Evolutionary conservation across 2,888 invertebrate genomes (phyloP).

Genomic region (Epistrophe eligans): DNA sequence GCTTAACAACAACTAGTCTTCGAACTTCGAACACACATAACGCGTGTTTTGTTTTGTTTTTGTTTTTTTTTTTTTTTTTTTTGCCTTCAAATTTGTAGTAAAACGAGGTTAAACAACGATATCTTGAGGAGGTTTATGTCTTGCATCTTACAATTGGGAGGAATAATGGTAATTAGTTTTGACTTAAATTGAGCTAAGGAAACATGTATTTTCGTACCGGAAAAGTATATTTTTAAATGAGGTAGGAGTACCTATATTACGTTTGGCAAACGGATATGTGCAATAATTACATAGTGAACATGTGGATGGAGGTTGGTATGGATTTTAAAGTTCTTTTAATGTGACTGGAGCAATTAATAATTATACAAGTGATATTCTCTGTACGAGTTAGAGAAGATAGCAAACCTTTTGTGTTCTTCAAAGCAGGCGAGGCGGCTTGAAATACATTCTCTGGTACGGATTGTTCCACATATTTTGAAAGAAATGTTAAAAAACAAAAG

Average conservation of each 20-base stretch:
- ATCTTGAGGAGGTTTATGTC: neutral
- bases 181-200: neutral
- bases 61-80: neutral
- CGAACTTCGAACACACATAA: neutral
- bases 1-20: neutral
- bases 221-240: neutral
- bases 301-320: neutral
- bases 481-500: no score
- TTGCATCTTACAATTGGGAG: neutral
- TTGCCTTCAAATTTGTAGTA: neutral
- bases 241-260: neutral
- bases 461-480: no score
- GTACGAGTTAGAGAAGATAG: no score
- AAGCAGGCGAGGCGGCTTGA: no score
- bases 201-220: conserved; percentile 1
- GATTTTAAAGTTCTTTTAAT: neutral
- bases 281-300: neutral
- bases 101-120: conserved; percentile 2
- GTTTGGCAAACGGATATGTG: neutral
- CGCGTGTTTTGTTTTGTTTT: neutral
- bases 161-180: conserved; percentile 5
- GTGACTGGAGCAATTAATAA: neutral
- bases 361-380: no score
- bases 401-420: no score
- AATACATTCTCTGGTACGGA: no score